These are phyloP conservation scores for Galemys pyrenaicus DNA, from an alignment of 2,113 vertebrate genomes.

Conservation along the genomic window DNA sequence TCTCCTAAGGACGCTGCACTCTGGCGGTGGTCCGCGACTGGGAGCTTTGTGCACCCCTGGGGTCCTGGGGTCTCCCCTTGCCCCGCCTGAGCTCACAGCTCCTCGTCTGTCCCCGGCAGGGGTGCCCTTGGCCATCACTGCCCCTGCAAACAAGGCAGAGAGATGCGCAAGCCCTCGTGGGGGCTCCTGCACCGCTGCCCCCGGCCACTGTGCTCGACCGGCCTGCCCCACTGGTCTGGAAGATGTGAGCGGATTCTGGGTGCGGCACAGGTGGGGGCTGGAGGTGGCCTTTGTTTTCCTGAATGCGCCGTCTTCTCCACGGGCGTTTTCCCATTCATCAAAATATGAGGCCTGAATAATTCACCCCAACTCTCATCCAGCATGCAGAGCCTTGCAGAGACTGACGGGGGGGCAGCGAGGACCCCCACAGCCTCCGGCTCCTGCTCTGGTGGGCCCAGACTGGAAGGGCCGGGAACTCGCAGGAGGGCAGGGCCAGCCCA, in stretches of 20 bases:
- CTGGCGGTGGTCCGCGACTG: too few relatives aligned
- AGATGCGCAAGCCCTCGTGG: fast-evolving
- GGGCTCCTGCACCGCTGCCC: fast-evolving
- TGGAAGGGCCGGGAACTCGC: not conserved
- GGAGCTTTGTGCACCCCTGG: too few relatives aligned
- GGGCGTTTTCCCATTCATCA: not conserved
- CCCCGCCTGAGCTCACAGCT: too few relatives aligned
- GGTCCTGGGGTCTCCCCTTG: not conserved
- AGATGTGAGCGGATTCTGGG: fast-evolving
- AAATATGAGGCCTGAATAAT: conserved; percentile 10
- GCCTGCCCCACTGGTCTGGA: fast-evolving
- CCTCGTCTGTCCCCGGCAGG: too few relatives aligned
- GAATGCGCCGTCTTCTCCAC: not conserved
- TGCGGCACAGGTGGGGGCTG: fast-evolving
- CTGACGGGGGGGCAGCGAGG: not conserved
- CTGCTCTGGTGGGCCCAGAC: not conserved
- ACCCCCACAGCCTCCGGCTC: not conserved
- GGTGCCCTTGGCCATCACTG: fast-evolving
- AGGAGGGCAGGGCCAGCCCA: not conserved
- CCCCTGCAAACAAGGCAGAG: fast-evolving
- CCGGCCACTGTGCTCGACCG: fast-evolving
- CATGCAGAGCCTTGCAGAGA: not conserved
- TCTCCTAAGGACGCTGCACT: too few relatives aligned
- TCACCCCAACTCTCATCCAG: conserved; percentile 45
- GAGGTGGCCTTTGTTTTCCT: not conserved